These are phyloP conservation scores for Macaria liturata DNA, from an alignment of 2,888 invertebrate species.

Conservation along the genomic window DNA sequence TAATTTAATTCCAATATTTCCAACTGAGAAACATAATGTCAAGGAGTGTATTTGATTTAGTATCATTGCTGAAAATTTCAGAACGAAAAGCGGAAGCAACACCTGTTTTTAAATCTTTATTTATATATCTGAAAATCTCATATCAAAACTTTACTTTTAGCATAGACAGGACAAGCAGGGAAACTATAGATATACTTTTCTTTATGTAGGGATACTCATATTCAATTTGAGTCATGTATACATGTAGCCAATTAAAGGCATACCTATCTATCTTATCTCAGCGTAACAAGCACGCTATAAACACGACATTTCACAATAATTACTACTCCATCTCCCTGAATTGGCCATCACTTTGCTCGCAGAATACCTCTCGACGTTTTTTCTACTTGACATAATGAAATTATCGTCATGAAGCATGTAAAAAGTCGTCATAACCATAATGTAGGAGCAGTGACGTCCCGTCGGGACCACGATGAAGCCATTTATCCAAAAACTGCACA, in stretches of 20 bases:
- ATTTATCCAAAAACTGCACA: conserved; percentile 72
- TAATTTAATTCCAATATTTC: too few species aligned
- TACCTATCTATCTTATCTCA: conserved; percentile 3
- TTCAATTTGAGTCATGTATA: too few species aligned
- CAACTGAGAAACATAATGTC: too few species aligned
- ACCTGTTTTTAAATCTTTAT: too few species aligned
- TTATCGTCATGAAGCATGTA: conserved; percentile 54
- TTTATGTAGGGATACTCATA: too few species aligned
- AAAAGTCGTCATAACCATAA: conserved; percentile 67
- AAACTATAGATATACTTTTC: too few species aligned
- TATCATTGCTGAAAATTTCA: too few species aligned
- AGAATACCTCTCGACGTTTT: conserved; percentile 23
- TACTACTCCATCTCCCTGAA: conserved; percentile 5
- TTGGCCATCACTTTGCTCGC: conserved; percentile 15
- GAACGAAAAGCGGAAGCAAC: too few species aligned
- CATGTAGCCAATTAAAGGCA: background rate
- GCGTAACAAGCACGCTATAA: conserved; percentile 3
- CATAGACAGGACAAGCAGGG: too few species aligned
- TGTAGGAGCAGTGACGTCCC: conserved; percentile 51
- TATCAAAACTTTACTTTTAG: too few species aligned
- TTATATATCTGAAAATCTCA: too few species aligned
- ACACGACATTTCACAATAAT: conserved; percentile 1
- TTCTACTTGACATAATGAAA: conserved; percentile 51
- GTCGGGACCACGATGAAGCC: conserved; percentile 71
- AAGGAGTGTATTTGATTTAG: too few species aligned